Evolutionary conservation across 2,113 vertebrate species (phyloP).

Genomic region (Hydropotes inermis): DNA sequence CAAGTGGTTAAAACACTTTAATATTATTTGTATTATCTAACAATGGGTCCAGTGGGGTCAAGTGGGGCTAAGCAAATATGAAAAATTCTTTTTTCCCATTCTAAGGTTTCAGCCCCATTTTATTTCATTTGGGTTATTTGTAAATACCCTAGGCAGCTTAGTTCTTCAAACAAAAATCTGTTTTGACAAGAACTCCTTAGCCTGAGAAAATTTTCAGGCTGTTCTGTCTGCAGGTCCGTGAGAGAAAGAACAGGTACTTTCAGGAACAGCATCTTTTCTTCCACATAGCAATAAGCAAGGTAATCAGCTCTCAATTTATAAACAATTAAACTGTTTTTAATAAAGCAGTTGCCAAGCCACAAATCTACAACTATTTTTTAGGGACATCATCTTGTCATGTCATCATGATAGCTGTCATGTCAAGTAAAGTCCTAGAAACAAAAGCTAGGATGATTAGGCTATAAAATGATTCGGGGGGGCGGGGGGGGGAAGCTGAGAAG

Average conservation of each 20-base stretch:
- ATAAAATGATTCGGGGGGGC: background rate
- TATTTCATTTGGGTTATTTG: background rate
- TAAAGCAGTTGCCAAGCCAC: background rate
- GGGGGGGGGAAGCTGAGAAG: background rate
- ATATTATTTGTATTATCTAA: background rate
- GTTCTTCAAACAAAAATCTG: background rate
- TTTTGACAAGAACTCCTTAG: slow-evolving; percentile 27
- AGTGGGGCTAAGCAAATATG: background rate
- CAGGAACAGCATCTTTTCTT: slow-evolving; percentile 27
- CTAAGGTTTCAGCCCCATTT: background rate
- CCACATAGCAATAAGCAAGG: background rate
- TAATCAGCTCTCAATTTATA: slow-evolving; percentile 32
- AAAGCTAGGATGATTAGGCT: background rate
- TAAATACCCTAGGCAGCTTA: slow-evolving; percentile 27
- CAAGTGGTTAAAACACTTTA: background rate
- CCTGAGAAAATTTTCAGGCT: slow-evolving; percentile 18
- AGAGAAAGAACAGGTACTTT: background rate
- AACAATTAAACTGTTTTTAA: background rate
- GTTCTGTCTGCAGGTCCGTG: background rate
- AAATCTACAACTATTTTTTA: slow-evolving; percentile 25
- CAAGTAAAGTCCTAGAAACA: background rate
- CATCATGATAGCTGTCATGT: background rate
- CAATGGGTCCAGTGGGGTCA: background rate
- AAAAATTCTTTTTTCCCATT: background rate
- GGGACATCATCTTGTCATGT: background rate